These are phyloP conservation scores for Bombus cullumanus DNA, from an alignment of 1,140 invertebrate genomes.

Conservation along the genomic window DNA sequence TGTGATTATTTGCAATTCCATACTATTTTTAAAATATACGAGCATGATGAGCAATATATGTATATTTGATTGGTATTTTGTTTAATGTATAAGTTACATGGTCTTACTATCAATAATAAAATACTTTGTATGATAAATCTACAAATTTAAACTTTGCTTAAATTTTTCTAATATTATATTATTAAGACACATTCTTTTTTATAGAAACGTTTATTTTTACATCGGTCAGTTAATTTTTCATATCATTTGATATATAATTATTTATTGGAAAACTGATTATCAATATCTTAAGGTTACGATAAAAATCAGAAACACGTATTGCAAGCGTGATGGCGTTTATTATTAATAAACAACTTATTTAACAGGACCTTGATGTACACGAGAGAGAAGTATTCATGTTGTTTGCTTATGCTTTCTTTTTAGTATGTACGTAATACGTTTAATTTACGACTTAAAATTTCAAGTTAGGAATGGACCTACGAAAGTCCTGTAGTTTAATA, in stretches of 20 bases:
- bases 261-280: neutral
- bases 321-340: slow-evolving; percentile 84
- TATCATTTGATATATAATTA: neutral
- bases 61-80: neutral
- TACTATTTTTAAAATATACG: slow-evolving; percentile 5
- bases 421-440: slow-evolving; percentile 78
- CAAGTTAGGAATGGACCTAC: slow-evolving; percentile 74
- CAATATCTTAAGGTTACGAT: slow-evolving; percentile 30
- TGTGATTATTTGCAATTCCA: slow-evolving; percentile 41
- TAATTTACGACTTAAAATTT: slow-evolving; percentile 79
- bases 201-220: neutral
- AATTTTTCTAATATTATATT: neutral
- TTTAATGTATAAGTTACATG: slow-evolving; percentile 29
- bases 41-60: neutral
- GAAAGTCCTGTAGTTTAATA: slow-evolving; percentile 19
- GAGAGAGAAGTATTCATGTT: slow-evolving; percentile 79
- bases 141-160: neutral
- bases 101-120: slow-evolving; percentile 31
- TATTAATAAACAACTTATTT: slow-evolving; percentile 83
- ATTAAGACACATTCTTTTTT: neutral
- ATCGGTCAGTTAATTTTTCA: neutral
- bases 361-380: slow-evolving; percentile 83
- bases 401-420: slow-evolving; percentile 77
- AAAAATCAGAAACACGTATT: slow-evolving; percentile 72
- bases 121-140: slow-evolving; percentile 2